phyloP scores from a whole-genome alignment of 2,797 vertebrate genomes.

The Coregonus ussuriensis region DNA sequence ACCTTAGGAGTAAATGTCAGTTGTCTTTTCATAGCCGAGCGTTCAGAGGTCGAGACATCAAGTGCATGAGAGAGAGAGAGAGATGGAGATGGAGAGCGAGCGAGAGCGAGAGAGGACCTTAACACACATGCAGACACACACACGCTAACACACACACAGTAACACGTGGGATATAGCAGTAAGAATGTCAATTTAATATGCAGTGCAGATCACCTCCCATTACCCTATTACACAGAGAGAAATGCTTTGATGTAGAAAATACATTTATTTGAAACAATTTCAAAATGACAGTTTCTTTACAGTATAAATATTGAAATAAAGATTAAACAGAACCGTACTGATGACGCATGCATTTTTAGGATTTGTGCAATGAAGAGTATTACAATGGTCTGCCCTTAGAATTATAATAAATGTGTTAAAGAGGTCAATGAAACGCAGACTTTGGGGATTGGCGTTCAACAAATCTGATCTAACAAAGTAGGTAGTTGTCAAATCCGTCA shows the following conservation, averaged over 20 bases:
- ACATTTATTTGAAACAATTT: slow-evolving; percentile 99
- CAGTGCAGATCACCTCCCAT: slow-evolving; percentile 7
- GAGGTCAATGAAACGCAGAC: no score
- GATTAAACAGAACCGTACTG: slow-evolving; percentile 88
- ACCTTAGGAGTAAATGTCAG: no score
- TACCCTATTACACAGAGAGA: slow-evolving; percentile 41
- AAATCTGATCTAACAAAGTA: no score
- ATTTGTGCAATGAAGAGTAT: slow-evolving; percentile 83
- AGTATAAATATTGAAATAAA: slow-evolving; percentile 97
- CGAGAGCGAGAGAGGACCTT: no score
- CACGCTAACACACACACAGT: neutral
- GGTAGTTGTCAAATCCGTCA: no score
- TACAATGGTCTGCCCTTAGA: slow-evolving; percentile 81
- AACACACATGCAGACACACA: neutral
- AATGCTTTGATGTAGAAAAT: slow-evolving; percentile 92
- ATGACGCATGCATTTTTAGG: slow-evolving; percentile 89
- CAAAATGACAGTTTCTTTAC: slow-evolving; percentile 96
- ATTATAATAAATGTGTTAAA: slow-evolving; percentile 28
- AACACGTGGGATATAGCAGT: neutral
- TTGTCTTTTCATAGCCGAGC: no score
- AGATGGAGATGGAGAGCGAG: no score
- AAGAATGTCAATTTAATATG: slow-evolving; percentile 21
- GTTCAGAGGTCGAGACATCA: no score
- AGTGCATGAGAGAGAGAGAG: no score
- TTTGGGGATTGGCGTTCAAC: no score